Evolutionary conservation across 1,140 invertebrate genomes (phyloP).

Genomic region (Hetaerina americana): DNA sequence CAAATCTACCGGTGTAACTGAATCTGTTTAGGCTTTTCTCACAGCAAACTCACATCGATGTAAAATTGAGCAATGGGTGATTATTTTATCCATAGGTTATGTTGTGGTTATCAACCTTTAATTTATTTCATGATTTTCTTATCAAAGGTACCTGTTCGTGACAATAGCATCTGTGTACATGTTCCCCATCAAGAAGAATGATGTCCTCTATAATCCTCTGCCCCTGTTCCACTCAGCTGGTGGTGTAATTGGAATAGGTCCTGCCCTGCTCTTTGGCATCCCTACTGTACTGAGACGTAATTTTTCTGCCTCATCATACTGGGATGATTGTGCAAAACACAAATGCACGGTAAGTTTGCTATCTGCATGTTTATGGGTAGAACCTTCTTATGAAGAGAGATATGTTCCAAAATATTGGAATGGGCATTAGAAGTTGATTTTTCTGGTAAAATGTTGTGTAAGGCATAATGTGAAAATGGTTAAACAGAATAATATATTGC

Average conservation of each 20-base stretch:
- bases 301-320: constrained; percentile 64
- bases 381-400: too few relatives aligned
- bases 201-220: constrained; percentile 46
- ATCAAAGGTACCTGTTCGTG: constrained; percentile 33
- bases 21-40: not conserved
- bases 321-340: constrained; percentile 57
- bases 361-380: too few relatives aligned
- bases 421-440: too few relatives aligned
- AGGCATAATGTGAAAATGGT: too few relatives aligned
- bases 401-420: too few relatives aligned
- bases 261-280: constrained; percentile 44
- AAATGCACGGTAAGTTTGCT: constrained; percentile 56
- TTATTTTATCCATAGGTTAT: too few relatives aligned
- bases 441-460: too few relatives aligned
- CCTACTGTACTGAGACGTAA: constrained; percentile 51
- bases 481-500: too few relatives aligned
- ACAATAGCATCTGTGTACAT: constrained; percentile 28
- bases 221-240: constrained; percentile 54
- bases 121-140: too few relatives aligned
- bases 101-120: too few relatives aligned
- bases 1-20: constrained; percentile 18
- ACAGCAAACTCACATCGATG: too few relatives aligned
- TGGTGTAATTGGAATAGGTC: constrained; percentile 45
- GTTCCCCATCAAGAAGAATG: constrained; percentile 29
- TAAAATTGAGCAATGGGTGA: too few relatives aligned